These are phyloP conservation scores for Capitella teleta DNA, from an alignment of 1,140 invertebrate genomes.

Conservation along the genomic window DNA sequence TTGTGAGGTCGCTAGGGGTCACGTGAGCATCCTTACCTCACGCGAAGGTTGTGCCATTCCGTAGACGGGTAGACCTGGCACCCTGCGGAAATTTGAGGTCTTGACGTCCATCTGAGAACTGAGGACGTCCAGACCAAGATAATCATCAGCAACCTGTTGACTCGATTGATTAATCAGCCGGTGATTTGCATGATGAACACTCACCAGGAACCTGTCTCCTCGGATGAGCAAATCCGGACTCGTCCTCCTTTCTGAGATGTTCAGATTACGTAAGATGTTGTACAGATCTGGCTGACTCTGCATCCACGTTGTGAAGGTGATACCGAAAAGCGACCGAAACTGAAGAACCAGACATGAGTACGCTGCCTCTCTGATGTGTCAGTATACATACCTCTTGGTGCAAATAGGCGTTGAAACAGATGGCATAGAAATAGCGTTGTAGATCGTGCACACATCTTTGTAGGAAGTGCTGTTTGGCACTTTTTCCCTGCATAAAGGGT, in stretches of 20 bases:
- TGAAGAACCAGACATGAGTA: too few species aligned
- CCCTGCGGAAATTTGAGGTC: constrained; percentile 33
- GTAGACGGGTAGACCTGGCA: constrained; percentile 31
- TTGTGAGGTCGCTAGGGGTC: too few species aligned
- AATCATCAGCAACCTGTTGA: constrained; percentile 31
- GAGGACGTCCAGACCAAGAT: constrained; percentile 32
- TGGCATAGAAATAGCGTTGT: constrained; percentile 29
- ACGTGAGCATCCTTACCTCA: constrained; percentile 17
- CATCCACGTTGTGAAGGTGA: constrained; percentile 30
- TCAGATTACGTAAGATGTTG: constrained; percentile 16
- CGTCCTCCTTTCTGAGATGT: constrained; percentile 17
- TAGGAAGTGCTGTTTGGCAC: constrained; percentile 16
- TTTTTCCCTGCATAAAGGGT: constrained; percentile 20
- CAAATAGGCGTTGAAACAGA: constrained; percentile 35
- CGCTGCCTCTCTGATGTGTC: too few species aligned
- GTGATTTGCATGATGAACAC: neutral
- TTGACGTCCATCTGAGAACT: constrained; percentile 30
- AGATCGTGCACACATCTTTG: constrained; percentile 21
- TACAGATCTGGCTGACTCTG: constrained; percentile 23
- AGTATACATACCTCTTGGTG: constrained; percentile 35
- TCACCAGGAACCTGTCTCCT: constrained; percentile 20
- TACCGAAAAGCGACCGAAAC: constrained; percentile 18
- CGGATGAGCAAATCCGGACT: constrained; percentile 15
- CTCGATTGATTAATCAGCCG: neutral
- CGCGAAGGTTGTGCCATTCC: constrained; percentile 37